Evolutionary conservation across 1,140 invertebrate genomes (phyloP), one percentile per base, ranked within the genome.

Genomic region (Tetramorium alpestre): DNA sequence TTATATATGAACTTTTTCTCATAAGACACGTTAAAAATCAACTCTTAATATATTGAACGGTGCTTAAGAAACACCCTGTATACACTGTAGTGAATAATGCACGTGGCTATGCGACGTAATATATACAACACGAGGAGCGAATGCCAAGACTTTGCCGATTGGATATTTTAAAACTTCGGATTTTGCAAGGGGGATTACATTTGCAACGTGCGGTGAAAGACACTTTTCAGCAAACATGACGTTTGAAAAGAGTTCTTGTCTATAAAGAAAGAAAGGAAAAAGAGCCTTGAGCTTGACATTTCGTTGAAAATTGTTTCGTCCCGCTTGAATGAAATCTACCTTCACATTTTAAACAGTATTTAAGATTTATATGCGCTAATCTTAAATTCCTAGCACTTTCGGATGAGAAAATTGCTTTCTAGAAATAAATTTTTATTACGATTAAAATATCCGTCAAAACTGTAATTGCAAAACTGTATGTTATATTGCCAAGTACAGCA

Each of bases 91-190:
- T 62, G 41, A 65, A 65, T 62, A 62, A 47, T 65, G 41, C 44
- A 77, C 73, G 41, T 69, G 65, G 22, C 25, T 25, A 44, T 60
- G 18, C 56, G 22, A 16, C n/a, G 10, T 47, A 62, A 60, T 22
- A 18, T 47, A 77, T 54, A 54, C 69, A 76, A 62, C 22, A 25
- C 22, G 54, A 76, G 7, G 13, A 22, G 16, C 41, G 58, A 62
- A 77, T 77, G 56, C 58, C 56, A 62, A 77, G 56, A 28, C 16
- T 77, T 64, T n/a, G 54, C 16, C 16, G 16, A 62, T 62, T 62
- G 33, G 56, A 76, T 77, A 60, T 77, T 77, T 75, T 56, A 11
- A 75, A 75, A 58, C 38, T 22, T 75, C 0, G 6, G 33, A 75
- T 75, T 60, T 75, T 58, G 47, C 28, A 72, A 72, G 47, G 47